These are phyloP conservation scores for Phrynocephalus guinanensis DNA, from an alignment of 2,797 vertebrate species.

Conservation along the genomic window DNA sequence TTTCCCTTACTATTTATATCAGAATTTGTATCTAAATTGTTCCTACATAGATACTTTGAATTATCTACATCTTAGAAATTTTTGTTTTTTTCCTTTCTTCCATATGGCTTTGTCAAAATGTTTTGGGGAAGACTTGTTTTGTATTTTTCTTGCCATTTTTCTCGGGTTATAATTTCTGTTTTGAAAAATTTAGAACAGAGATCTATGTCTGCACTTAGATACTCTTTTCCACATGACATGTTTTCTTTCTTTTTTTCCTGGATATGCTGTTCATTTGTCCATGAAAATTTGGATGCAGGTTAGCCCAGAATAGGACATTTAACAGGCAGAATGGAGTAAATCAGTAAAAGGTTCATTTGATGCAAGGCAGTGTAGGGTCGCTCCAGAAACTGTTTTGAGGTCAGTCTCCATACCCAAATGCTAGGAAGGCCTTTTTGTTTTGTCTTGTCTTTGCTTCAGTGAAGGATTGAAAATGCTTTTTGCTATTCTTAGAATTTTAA, in stretches of 20 bases:
- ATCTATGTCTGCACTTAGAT: no score
- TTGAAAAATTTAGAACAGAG: no score
- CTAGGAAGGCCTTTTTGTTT: neutral
- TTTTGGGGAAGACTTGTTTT: neutral
- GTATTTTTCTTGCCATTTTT: neutral
- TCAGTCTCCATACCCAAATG: no score
- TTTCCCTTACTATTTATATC: constrained; percentile 21
- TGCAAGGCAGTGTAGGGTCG: neutral
- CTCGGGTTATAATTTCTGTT: neutral
- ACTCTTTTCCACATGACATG: neutral
- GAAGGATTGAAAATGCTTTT: no score
- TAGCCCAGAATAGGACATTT: neutral
- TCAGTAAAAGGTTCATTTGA: neutral
- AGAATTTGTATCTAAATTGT: neutral
- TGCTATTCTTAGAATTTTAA: neutral
- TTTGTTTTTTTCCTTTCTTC: neutral
- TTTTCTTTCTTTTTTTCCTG: neutral
- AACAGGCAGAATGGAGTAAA: neutral
- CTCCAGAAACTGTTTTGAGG: neutral
- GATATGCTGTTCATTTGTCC: neutral
- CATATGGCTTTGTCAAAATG: neutral
- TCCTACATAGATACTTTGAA: neutral
- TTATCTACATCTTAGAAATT: neutral
- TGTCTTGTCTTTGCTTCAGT: neutral
- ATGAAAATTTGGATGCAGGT: no score